Base-by-base conservation (phyloP, 2,797 vertebrate species). In the Lutjanus argentimaculatus region DNA sequence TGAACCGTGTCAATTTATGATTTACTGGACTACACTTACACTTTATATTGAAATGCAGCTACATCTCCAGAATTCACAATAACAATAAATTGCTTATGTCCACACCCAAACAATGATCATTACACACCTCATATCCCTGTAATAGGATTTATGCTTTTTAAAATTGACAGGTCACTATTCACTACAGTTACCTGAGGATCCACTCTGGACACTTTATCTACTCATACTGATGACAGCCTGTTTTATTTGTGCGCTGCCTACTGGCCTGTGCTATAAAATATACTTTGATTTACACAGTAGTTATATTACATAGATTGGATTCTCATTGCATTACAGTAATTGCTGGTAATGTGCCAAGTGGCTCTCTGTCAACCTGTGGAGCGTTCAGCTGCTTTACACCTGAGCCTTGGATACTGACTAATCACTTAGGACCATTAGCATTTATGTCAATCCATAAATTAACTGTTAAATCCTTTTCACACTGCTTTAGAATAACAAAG, bases 301-400 rank as follows among this genome's bases (percentile, higher is more conserved):
- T 52, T 63, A 9, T 25, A 36, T 56, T 46, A 77, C 58, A 67
- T 1, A 22, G 45, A 67, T 55, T 19, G 14, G n/a, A 73, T 53
- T 19, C 30, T 80, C 36, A 58, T 43, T 72, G 40, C 11, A 52
- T 73, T 49, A 61, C 45, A 71, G 48, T 71, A 22, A 83, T 61
- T 71, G 40, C 13, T 49, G 40, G 52, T 58, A 30, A 43, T 57
- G 42, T 25, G 63, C 52, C 61, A 80, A 59, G 17, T 53, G 56
- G 55, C 25, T 65, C 12, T 52, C 56, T 55, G 59, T 77, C 78
- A 70, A 22, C 67, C 42, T 55, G 58, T 80, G 46, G 36, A 62
- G 65, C 36, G 52, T 59, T 53, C 58, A 66, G 71, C 51, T 72
- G 49, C 48, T 82, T 46, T 48, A 63, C 67, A 80, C 73, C 67